phyloP scores from a whole-genome alignment of 2,113 vertebrate species.

The Gambusia affinis region DNA sequence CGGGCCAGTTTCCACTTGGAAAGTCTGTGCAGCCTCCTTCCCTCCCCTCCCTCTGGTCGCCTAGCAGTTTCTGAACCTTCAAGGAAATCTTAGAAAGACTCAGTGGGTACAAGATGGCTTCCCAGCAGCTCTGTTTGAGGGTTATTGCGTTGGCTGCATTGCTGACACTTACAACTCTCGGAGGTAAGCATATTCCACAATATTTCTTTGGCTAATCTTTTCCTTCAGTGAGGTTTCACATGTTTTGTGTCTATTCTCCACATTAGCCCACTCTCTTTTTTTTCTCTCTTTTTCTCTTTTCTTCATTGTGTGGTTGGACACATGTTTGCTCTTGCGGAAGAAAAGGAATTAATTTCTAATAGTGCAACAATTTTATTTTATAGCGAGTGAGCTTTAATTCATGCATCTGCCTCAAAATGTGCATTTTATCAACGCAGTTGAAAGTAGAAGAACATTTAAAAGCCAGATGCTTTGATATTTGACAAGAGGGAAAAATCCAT shows the following conservation, averaged over 20 bases:
- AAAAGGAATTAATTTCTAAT: not conserved
- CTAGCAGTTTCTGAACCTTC: constrained; percentile 26
- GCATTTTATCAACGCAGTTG: no score
- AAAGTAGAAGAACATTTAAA: not conserved
- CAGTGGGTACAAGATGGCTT: constrained; percentile 62
- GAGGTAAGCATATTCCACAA: constrained; percentile 62
- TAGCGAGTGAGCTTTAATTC: not conserved
- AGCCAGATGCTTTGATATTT: not conserved
- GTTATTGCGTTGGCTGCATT: constrained; percentile 55
- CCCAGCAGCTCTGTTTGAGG: constrained; percentile 59
- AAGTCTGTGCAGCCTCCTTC: constrained; percentile 36
- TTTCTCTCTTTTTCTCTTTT: no score
- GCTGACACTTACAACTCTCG: constrained; percentile 62
- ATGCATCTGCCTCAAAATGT: no score
- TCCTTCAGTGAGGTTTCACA: not conserved
- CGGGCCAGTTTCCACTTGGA: constrained; percentile 63
- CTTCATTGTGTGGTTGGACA: not conserved
- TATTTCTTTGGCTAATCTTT: not conserved
- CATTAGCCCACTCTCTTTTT: not conserved
- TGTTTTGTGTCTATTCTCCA: not conserved
- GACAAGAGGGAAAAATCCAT: not conserved
- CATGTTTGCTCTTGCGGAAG: not conserved
- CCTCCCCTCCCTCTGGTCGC: constrained; percentile 9
- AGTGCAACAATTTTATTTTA: not conserved
- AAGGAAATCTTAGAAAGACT: constrained; percentile 27